These are phyloP conservation scores for Spheniscus mendiculus DNA, from an alignment of 2,113 vertebrate species.

Conservation along the genomic window DNA sequence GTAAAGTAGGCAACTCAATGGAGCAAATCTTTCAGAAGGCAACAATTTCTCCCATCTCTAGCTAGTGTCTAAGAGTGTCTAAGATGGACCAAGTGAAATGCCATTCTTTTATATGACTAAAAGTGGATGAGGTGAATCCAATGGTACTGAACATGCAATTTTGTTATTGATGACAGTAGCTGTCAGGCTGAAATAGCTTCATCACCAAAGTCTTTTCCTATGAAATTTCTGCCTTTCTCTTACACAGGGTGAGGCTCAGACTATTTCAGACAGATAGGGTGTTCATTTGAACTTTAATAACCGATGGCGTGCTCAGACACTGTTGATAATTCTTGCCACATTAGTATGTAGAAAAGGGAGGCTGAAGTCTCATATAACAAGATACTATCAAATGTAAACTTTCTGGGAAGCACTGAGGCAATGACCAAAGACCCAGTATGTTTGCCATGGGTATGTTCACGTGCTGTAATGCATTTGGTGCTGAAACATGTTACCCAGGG, in stretches of 20 bases:
- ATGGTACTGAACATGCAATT: not conserved
- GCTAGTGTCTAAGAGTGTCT: not conserved
- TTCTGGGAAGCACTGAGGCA: not conserved
- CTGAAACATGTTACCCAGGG: not conserved
- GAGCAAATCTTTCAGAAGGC: not conserved
- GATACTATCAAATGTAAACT: not conserved
- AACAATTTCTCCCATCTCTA: not conserved
- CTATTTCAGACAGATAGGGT: not conserved
- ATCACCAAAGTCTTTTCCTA: not conserved
- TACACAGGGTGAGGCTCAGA: not conserved
- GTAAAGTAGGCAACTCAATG: not conserved
- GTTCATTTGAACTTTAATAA: not conserved
- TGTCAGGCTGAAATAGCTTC: not conserved
- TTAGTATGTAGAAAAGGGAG: not conserved
- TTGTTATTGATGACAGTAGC: not conserved
- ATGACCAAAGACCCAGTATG: not conserved
- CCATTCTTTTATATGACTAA: not conserved
- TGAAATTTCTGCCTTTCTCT: not conserved
- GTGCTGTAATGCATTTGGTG: not conserved
- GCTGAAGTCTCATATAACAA: not conserved
- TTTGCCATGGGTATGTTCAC: not conserved
- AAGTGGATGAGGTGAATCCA: not conserved
- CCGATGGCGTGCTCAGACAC: not conserved
- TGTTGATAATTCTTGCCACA: not conserved
- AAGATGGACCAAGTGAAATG: not conserved